Evolutionary conservation across 2,113 vertebrate genomes (phyloP).

Genomic region (Chionodraco myersi): DNA sequence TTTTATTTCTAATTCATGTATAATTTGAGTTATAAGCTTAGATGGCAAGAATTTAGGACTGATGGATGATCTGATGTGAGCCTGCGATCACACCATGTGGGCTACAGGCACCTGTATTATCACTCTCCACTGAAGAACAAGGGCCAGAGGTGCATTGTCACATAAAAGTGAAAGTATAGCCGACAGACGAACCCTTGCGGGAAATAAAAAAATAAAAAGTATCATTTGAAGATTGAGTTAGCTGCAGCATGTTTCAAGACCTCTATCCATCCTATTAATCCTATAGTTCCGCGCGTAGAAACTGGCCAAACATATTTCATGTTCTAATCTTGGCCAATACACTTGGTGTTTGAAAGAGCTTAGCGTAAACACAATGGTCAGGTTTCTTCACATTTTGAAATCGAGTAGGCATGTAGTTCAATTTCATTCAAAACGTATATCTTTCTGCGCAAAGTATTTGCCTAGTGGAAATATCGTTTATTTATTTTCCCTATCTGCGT

Average conservation of each 20-base stretch:
- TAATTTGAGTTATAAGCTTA: not conserved
- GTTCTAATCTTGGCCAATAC: not conserved
- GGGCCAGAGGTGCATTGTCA: not conserved
- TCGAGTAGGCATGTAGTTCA: not conserved
- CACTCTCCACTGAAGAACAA: not conserved
- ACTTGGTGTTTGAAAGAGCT: not conserved
- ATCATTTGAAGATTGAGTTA: not conserved
- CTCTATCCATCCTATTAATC: not conserved
- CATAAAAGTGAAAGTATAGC: not conserved
- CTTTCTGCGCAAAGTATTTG: constrained; percentile 9
- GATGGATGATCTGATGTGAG: not conserved
- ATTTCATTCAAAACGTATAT: constrained; percentile 4
- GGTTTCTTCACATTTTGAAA: not conserved
- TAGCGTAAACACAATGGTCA: not conserved
- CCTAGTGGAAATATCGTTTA: constrained; percentile 8
- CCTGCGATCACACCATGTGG: not conserved
- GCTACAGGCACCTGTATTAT: constrained; percentile 57
- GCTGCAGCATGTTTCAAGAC: not conserved
- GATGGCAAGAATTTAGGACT: not conserved
- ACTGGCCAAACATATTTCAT: not conserved
- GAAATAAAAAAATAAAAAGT: not conserved
- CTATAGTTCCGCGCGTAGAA: not conserved
- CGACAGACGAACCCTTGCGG: too few relatives aligned
- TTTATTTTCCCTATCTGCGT: constrained; percentile 44
- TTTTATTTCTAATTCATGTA: too few relatives aligned